These are phyloP conservation scores for Centropus bengalensis DNA, from an alignment of 2,113 vertebrate genomes.

Conservation along the genomic window DNA sequence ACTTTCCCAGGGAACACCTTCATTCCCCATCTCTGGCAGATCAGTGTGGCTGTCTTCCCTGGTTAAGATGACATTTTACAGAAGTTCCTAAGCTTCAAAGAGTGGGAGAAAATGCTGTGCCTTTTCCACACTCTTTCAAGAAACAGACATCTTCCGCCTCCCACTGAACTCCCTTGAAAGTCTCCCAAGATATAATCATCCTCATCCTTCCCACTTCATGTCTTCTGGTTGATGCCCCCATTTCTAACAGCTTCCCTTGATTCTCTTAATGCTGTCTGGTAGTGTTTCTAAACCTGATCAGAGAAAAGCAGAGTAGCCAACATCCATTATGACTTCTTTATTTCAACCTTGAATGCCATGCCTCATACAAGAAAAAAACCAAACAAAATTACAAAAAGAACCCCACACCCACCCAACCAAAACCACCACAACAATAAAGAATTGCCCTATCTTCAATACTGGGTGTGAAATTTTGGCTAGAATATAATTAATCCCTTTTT, in stretches of 20 bases:
- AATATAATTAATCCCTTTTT: background rate
- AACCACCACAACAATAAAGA: background rate
- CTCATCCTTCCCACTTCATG: background rate
- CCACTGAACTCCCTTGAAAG: background rate
- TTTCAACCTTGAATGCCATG: background rate
- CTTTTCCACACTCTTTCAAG: background rate
- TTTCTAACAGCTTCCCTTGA: background rate
- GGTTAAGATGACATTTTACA: background rate
- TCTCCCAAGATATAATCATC: background rate
- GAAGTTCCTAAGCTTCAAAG: background rate
- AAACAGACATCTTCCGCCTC: background rate
- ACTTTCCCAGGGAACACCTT: background rate
- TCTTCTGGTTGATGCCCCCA: background rate
- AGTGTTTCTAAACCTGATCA: background rate
- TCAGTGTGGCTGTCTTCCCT: background rate
- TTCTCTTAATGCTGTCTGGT: background rate
- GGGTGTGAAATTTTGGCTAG: background rate
- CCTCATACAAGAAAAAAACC: background rate
- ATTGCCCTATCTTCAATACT: background rate
- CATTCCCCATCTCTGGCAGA: background rate
- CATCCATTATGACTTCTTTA: background rate
- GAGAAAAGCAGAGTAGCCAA: background rate
- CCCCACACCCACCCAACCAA: background rate
- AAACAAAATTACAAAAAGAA: background rate
- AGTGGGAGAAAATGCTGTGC: background rate